Evolutionary conservation across 2,113 vertebrate genomes (phyloP).

Genomic region (Urocolius indicus): DNA sequence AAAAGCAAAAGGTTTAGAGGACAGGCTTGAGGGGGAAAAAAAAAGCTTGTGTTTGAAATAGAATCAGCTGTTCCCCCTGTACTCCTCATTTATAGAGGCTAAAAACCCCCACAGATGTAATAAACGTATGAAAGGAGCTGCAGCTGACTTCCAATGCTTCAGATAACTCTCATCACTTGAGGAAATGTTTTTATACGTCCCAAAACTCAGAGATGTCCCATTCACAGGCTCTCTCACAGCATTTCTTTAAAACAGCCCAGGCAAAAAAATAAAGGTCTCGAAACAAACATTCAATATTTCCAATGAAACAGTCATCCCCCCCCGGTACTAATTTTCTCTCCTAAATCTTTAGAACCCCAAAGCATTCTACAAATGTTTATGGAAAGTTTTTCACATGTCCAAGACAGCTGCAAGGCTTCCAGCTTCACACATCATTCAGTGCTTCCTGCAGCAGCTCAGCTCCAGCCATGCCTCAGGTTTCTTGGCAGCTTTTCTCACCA

Average conservation of each 20-base stretch:
- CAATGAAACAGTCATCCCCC: not conserved
- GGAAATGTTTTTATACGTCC: not conserved
- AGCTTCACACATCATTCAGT: not conserved
- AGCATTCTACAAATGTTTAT: not conserved
- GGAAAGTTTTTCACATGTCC: not conserved
- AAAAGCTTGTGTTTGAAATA: not conserved
- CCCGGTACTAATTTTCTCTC: not conserved
- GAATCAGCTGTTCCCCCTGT: not conserved
- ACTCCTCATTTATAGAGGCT: rapidly evolving
- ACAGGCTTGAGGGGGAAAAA: rapidly evolving
- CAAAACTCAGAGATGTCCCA: not conserved
- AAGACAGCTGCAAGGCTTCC: not conserved
- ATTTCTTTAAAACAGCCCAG: rapidly evolving
- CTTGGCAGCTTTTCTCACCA: not conserved
- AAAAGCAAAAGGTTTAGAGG: not conserved
- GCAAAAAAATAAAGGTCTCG: not conserved
- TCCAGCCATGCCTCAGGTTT: not conserved
- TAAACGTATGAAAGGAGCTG: not conserved
- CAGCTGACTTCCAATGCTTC: not conserved
- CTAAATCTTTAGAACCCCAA: not conserved
- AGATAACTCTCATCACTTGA: not conserved
- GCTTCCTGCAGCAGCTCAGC: not conserved
- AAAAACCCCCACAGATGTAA: not conserved
- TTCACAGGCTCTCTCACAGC: not conserved
- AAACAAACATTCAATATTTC: not conserved